Base-by-base conservation (phyloP, 2,888 invertebrate genomes). In the Dermolepida albohirtum region DNA sequence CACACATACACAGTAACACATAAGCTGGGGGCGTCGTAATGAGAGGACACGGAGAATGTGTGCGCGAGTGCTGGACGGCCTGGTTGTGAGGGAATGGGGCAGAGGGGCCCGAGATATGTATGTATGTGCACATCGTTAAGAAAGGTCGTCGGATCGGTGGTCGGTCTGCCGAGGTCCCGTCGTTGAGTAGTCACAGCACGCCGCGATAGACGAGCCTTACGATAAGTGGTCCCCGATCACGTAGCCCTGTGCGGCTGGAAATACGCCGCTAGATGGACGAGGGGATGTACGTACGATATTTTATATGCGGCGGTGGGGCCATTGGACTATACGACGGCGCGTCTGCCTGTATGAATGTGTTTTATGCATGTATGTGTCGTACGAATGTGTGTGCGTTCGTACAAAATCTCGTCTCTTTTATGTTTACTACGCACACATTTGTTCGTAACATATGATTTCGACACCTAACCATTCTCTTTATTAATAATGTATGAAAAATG, bases 191-290 rank as follows among this genome's bases (percentile, higher is more conserved):
- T 66, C 66, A 50, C 54, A 50, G 66, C 66, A 66, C 66, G 66
- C 55, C 66, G 66, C 66, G 50, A 66, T 66, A 57, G 57, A 59
- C 59, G 51, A 66, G 57, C 57, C 66, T 40, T 66, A 59, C 66
- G 59, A 66, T 54, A 69, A 55, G 69, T 55, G 64, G 66, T 62
- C 63, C 63, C 66, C 54, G 69, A 69, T 70, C 70, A 67, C 70
- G 70, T 70, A 70, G 64, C 50, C 63, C 59, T 64, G 50, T 63
- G 69, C 64, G 52, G 69, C 66, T 59, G 57, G 49, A 66, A 62
- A 41, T 66, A 59, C 59, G 49, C 57, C 64, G 49, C 66, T 41
- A 49, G 59, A 39, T 57, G 41, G 57, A 49, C 57, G 50, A 43
- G 47, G 55, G 63, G 67, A 54, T 63, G 64, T 64, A 64, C 14